Percentiles rank a stretch among this genome's conserved stretches.
Conservation (phyloP, 1,140 invertebrate species). For the Hestina assimilis region DNA sequence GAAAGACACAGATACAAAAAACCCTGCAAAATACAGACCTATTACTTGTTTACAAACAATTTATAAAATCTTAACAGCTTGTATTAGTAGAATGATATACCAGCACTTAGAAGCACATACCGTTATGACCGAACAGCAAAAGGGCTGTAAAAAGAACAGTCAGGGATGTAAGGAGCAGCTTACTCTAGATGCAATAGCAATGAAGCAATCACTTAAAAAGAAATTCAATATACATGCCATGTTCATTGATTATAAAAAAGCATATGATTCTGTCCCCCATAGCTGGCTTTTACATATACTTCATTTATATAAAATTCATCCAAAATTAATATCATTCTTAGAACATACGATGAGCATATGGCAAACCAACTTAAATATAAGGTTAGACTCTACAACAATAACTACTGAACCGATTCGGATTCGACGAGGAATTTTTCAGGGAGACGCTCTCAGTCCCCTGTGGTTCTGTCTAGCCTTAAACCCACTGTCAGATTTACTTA, state of each 20-base stretch:
- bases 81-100: slow-evolving; percentile 17
- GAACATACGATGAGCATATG: no score
- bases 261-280: background rate
- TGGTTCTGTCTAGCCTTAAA: no score
- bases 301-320: background rate
- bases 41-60: slow-evolving; percentile 22
- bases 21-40: slow-evolving; percentile 6
- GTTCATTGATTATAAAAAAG: background rate
- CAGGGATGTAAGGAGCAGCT: background rate
- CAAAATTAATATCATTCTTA: no score
- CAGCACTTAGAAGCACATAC: slow-evolving; percentile 4
- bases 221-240: background rate
- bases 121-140: slow-evolving; percentile 22
- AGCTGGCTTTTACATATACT: background rate
- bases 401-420: no score
- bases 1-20: slow-evolving; percentile 7
- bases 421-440: no score
- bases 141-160: slow-evolving; percentile 7
- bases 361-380: no score
- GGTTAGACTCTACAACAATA: no score
- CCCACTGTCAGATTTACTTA: no score
- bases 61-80: slow-evolving; percentile 19
- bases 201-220: background rate
- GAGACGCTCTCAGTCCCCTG: no score
- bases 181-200: background rate